Evolutionary conservation across 2,113 vertebrate species (phyloP).

Genomic region (Pontoporia blainvillei): DNA sequence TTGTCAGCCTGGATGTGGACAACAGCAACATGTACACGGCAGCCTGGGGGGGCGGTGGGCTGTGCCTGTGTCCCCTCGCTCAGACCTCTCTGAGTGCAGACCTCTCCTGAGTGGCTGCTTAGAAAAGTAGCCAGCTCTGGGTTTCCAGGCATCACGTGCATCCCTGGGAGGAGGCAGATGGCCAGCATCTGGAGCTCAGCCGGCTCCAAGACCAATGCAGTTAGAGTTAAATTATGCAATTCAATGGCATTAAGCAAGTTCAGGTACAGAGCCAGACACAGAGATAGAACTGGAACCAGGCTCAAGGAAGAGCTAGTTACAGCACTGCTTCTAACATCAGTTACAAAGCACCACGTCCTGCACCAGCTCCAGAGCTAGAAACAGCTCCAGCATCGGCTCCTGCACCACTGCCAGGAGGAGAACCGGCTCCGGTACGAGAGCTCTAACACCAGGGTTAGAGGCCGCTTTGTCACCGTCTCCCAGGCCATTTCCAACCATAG

Average conservation of each 20-base stretch:
- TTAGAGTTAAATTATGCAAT: not conserved
- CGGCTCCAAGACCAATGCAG: not conserved
- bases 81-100: not conserved
- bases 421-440: not conserved
- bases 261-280: not conserved
- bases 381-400: not conserved
- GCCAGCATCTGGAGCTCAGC: not conserved
- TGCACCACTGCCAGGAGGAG: not conserved
- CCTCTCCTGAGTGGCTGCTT: not conserved
- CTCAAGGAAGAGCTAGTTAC: not conserved
- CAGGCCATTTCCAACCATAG: too few relatives aligned
- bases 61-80: slow-evolving; percentile 66
- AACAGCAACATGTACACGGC: slow-evolving; percentile 75
- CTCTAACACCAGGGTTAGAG: not conserved
- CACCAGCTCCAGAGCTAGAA: not conserved
- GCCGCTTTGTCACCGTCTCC: not conserved
- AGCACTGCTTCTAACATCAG: not conserved
- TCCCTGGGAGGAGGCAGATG: not conserved
- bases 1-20: slow-evolving; percentile 85
- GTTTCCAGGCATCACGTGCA: not conserved
- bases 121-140: not conserved
- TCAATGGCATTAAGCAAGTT: too few relatives aligned
- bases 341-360: too few relatives aligned
- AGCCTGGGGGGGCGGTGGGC: too few relatives aligned
- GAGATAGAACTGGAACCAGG: too few relatives aligned